Base-by-base conservation (phyloP, 2,797 vertebrate species). In the Ispidina lecontei region DNA sequence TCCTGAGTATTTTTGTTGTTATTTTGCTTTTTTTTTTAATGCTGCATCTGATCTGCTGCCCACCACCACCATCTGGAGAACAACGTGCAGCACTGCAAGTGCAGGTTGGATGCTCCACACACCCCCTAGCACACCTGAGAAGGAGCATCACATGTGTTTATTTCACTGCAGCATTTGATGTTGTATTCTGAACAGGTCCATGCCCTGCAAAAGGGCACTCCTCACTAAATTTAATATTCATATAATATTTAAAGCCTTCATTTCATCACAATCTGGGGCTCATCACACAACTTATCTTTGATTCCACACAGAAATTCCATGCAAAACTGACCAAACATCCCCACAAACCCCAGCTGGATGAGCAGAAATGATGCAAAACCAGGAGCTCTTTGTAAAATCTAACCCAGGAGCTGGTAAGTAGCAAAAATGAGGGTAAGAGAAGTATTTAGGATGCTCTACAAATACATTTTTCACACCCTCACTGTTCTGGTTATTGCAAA, bases 1-100 rank as follows among this genome's bases (percentile, higher is more conserved):
- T 19, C 20, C 35, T 4, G 3, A 60, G 3, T 77, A 12, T 9
- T 29, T 25, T 26, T 12, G 37, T 59, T 15, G 2, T 54, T n/a
- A 39, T 39, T 39, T 39, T 39, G 18, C n/a, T 19, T 29, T 62
- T 76, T 4, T 3, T 70, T 29, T 35, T 13, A 12, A 16, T 0
- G 2, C 19, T 6, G 37, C 14, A 54, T 47, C 43, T 10, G 3
- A 69, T 72, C 29, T 47, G 49, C 92, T 95, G 94, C 94, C 87
- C 79, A 51, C 7, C 26, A 90, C 25, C 93, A 58, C 93, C 95
- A 91, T 5, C 94, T 94, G 94, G 46, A 95, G 95, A 77, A 52
- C 26, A 25, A 22, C 1, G 0, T 1, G 43, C 29, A 74, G 93
- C 29, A 96, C 89, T 95, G 33, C 31, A 46, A 26, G 82, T 62